phyloP scores from a whole-genome alignment of 2,888 invertebrate species.

The Crocallis elinguaria region DNA sequence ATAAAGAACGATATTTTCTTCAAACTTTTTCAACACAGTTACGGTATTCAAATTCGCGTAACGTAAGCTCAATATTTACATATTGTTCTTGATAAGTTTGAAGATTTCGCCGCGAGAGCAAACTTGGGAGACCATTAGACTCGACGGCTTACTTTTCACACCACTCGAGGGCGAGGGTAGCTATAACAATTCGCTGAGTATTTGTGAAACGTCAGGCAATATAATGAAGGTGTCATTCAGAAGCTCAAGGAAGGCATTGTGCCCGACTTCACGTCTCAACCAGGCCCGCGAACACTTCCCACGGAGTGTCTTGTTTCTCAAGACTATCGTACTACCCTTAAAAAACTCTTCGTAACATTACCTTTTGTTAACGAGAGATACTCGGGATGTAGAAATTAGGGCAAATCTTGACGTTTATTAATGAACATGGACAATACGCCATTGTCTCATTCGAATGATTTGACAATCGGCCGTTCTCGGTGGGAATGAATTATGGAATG shows the following conservation, averaged over 20 bases:
- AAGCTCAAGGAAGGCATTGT: slow-evolving; percentile 64
- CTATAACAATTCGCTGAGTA: slow-evolving; percentile 64
- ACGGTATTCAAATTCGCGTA: slow-evolving; percentile 44
- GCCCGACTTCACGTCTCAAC: slow-evolving; percentile 50
- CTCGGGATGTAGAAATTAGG: slow-evolving; percentile 38
- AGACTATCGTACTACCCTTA: slow-evolving; percentile 43
- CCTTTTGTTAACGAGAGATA: slow-evolving; percentile 51
- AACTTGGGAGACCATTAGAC: slow-evolving; percentile 45
- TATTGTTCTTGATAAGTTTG: slow-evolving; percentile 44
- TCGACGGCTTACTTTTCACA: slow-evolving; percentile 48
- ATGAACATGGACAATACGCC: slow-evolving; percentile 50
- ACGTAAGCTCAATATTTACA: slow-evolving; percentile 45
- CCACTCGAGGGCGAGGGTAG: slow-evolving; percentile 41
- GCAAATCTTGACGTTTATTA: slow-evolving; percentile 60
- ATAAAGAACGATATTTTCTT: slow-evolving; percentile 8
- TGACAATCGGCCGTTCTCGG: slow-evolving; percentile 40
- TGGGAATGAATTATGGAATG: slow-evolving; percentile 50
- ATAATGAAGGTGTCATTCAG: slow-evolving; percentile 76
- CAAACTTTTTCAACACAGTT: slow-evolving; percentile 20
- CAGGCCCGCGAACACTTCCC: slow-evolving; percentile 47
- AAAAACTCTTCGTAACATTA: slow-evolving; percentile 46
- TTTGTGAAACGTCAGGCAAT: slow-evolving; percentile 67
- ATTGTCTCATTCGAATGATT: slow-evolving; percentile 55
- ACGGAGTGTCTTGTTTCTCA: slow-evolving; percentile 47
- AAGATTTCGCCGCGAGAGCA: slow-evolving; percentile 33